Conservation (phyloP, 2,797 vertebrate species). For the Parauchenoglanis ngamensis region DNA sequence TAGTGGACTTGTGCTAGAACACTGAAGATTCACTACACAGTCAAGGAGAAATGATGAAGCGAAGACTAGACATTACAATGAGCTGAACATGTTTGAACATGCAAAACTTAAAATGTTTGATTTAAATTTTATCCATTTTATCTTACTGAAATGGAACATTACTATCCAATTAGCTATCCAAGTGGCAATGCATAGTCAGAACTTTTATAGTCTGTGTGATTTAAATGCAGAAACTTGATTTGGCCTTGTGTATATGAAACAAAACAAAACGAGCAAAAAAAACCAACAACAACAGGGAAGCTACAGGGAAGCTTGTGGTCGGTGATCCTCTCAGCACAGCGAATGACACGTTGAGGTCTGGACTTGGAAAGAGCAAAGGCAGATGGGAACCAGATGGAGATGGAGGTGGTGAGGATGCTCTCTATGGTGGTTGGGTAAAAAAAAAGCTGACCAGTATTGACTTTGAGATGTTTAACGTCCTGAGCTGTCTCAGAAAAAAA, state of each 20-base stretch:
- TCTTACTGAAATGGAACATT: background rate
- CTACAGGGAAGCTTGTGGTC: background rate
- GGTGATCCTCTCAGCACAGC: background rate
- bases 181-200: background rate
- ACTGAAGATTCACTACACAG: background rate
- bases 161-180: background rate
- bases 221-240: background rate
- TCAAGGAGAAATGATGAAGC: background rate
- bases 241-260: background rate
- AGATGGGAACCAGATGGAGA: slow-evolving; percentile 16
- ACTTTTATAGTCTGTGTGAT: background rate
- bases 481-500: background rate
- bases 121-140: background rate
- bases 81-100: background rate
- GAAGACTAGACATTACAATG: background rate
- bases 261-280: background rate
- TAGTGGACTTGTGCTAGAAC: background rate
- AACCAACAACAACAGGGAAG: background rate
- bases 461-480: background rate
- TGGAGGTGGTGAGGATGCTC: background rate
- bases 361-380: slow-evolving; percentile 4
- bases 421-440: background rate
- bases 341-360: background rate
- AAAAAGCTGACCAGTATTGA: background rate
- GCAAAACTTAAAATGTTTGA: background rate